Evolutionary conservation across 2,113 vertebrate genomes (phyloP), one percentile per base, ranked within the genome.

Genomic region (Microtus montanus): DNA sequence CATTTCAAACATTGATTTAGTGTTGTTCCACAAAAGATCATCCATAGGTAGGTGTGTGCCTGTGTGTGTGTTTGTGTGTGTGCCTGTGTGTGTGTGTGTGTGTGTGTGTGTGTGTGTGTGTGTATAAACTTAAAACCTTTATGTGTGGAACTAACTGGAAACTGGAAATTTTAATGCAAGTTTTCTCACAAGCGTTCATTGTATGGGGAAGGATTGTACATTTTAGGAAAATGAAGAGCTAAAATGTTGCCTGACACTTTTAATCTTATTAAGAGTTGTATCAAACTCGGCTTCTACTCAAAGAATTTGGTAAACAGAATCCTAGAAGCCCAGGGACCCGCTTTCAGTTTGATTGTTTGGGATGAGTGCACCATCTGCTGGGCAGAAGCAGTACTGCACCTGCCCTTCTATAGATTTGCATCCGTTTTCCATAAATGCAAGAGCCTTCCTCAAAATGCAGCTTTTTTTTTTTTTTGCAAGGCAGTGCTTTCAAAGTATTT

Each of bases 311-410:
- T 41, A 26, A 82, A 35, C n/a, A 28, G 26, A 30, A 52, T 71
- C 41, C 70, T 47, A 52, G 44, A 44, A 82, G 20, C 44, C 38
- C 0, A 2, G 28, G 49, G 9, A 74, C 10, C 6, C 11, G 35
- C 33, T 14, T 38, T 49, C 68, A 7, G 26, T 47, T 35, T 63
- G 44, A 15, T 33, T 2, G 30, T 58, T 73, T 79, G 15, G 41
- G 58, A 66, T 71, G 54, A 71, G 96, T 41, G 3, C 79, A 0
- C 87, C 96, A 94, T 95, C 97, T 97, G 83, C 93, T 96, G 97
- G 89, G 64, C 3, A 8, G 0, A 82, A 28, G 24, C 28, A 85
- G 28, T 4, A 74, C 24, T 19, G 58, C 8, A 9, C 20, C 52
- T 68, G 44, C 26, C 41, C 26, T 35, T 74, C 49, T 61, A 26